Percentiles rank a stretch among this genome's conserved stretches.
Conservation (phyloP, 2,797 vertebrate genomes). For the Anas capensis region DNA sequence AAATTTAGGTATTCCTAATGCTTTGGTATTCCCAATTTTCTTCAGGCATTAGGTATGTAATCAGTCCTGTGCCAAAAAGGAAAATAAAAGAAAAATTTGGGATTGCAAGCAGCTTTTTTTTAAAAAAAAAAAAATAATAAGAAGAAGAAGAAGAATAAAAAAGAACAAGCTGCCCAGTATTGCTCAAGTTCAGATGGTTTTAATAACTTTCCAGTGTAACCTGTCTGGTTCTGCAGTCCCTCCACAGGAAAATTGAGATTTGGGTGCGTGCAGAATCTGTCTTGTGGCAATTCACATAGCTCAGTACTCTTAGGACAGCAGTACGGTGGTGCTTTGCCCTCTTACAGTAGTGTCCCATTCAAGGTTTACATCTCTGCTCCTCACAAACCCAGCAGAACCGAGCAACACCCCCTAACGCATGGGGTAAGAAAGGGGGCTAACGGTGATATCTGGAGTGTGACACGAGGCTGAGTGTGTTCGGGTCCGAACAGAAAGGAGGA, state of each 20-base stretch:
- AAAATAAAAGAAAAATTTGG: background rate
- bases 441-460: background rate
- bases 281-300: background rate
- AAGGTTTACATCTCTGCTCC: background rate
- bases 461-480: background rate
- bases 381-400: background rate
- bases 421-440: background rate
- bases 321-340: background rate
- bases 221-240: background rate
- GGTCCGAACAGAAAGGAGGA: background rate
- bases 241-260: background rate
- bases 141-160: background rate
- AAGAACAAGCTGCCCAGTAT: background rate
- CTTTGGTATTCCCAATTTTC: conserved; percentile 35
- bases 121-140: background rate
- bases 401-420: background rate
- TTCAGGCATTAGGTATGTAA: background rate
- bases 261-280: background rate
- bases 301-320: background rate
- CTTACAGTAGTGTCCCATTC: background rate
- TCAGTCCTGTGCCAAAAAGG: background rate
- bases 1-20: conserved; percentile 58
- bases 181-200: conserved; percentile 13
- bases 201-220: background rate
- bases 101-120: background rate